Conservation (phyloP, 1,140 invertebrate species). For the Heliothis virescens region DNA sequence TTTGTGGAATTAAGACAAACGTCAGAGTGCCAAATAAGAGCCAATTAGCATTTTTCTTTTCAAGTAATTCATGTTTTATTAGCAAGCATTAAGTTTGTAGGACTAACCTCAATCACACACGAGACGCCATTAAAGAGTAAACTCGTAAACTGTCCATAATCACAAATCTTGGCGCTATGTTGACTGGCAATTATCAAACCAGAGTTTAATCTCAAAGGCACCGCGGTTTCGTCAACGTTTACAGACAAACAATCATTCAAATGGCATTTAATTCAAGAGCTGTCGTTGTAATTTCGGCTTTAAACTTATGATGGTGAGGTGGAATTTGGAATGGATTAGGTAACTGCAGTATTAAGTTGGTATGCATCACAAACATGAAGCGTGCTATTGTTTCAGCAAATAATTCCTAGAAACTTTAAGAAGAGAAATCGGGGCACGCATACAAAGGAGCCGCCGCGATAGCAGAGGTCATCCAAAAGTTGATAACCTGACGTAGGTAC, state of each 20-base stretch:
- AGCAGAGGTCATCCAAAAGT: constrained; percentile 58
- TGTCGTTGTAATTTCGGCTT: neutral
- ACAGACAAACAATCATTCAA: constrained; percentile 61
- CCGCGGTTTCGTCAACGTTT: constrained; percentile 77
- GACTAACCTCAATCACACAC: constrained; percentile 58
- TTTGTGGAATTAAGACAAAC: neutral
- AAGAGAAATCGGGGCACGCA: constrained; percentile 76
- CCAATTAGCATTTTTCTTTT: constrained; percentile 31
- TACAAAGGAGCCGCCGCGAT: constrained; percentile 73
- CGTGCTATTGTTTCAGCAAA: constrained; percentile 84
- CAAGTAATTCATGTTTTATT: constrained; percentile 30
- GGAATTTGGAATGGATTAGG: neutral
- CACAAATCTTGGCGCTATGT: constrained; percentile 76
- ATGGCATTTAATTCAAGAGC: constrained; percentile 4
- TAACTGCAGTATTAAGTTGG: constrained; percentile 53
- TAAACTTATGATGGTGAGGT: neutral
- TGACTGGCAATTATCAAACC: constrained; percentile 77
- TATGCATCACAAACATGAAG: constrained; percentile 71
- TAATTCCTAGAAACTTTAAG: constrained; percentile 79
- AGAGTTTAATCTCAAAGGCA: constrained; percentile 81
- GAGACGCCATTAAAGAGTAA: constrained; percentile 63
- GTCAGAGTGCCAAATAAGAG: neutral
- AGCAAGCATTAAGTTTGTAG: constrained; percentile 44
- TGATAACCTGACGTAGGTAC: constrained; percentile 57
- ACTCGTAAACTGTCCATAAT: constrained; percentile 67